Percentiles rank a stretch among this genome's conserved stretches.
Evolutionary conservation across 2,113 vertebrate species (phyloP).

Genomic region (Porphyrio hochstetteri): DNA sequence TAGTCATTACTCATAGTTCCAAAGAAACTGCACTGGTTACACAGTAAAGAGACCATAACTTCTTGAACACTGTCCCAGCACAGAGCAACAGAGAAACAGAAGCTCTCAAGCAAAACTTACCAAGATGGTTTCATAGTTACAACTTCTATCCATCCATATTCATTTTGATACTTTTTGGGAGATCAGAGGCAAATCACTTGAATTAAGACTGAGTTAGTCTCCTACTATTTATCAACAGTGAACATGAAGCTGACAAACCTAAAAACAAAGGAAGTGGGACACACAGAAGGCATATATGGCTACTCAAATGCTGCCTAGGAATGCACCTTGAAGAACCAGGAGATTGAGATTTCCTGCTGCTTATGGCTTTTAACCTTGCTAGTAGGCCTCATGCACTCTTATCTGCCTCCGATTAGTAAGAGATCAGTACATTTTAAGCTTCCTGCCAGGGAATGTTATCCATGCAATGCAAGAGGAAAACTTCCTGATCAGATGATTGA

Average conservation of each 20-base stretch:
- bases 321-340: not conserved
- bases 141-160: not conserved
- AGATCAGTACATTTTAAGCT: not conserved
- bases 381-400: not conserved
- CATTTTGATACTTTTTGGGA: not conserved
- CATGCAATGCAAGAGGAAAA: not conserved
- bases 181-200: not conserved
- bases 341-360: not conserved
- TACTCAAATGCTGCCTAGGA: not conserved
- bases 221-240: not conserved
- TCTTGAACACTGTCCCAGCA: not conserved
- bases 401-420: not conserved
- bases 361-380: not conserved
- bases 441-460: not conserved
- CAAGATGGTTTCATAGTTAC: not conserved
- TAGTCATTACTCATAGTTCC: not conserved
- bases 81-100: not conserved
- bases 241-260: not conserved
- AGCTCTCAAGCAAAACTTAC: not conserved
- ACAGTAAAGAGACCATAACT: not conserved
- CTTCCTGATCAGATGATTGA: not conserved
- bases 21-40: not conserved
- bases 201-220: not conserved
- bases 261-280: not conserved
- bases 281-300: not conserved